These are phyloP conservation scores for Eudasyphora cyanicolor DNA, from an alignment of 2,888 invertebrate species.

Conservation along the genomic window DNA sequence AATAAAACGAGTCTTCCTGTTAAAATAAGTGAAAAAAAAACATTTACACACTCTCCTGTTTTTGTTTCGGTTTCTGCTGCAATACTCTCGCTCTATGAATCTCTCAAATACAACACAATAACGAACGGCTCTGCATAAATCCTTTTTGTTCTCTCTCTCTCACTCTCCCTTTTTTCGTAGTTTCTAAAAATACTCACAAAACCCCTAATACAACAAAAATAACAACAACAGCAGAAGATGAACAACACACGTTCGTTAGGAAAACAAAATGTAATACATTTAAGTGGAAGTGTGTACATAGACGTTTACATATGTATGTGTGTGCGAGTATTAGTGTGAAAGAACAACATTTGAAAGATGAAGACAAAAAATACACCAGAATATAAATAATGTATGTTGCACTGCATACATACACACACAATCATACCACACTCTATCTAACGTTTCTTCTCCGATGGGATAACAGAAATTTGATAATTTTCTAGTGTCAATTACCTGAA, in stretches of 20 bases:
- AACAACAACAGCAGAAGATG: neutral
- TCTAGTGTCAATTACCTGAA: constrained; percentile 29
- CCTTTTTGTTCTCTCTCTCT: constrained; percentile 1
- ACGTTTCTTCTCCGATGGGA: constrained; percentile 11
- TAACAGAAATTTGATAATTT: constrained; percentile 28
- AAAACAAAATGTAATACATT: constrained; percentile 32
- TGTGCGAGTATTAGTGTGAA: neutral
- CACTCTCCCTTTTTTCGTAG: constrained; percentile 29
- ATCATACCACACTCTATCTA: neutral
- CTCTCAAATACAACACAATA: neutral
- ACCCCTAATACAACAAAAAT: constrained; percentile 31
- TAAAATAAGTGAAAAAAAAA: constrained; percentile 55
- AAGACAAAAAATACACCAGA: neutral
- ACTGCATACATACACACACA: neutral
- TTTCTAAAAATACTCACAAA: constrained; percentile 23
- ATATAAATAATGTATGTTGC: constrained; percentile 1
- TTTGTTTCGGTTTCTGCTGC: constrained; percentile 11
- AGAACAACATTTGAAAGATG: constrained; percentile 6
- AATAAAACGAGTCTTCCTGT: constrained; percentile 66
- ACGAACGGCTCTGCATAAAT: neutral
- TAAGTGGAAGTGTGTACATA: neutral
- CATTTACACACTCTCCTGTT: constrained; percentile 57
- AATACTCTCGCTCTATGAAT: constrained; percentile 34
- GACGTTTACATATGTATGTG: neutral
- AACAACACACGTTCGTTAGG: neutral